Conservation (phyloP, 1,140 invertebrate genomes). For the Neodiprion fabricii region DNA sequence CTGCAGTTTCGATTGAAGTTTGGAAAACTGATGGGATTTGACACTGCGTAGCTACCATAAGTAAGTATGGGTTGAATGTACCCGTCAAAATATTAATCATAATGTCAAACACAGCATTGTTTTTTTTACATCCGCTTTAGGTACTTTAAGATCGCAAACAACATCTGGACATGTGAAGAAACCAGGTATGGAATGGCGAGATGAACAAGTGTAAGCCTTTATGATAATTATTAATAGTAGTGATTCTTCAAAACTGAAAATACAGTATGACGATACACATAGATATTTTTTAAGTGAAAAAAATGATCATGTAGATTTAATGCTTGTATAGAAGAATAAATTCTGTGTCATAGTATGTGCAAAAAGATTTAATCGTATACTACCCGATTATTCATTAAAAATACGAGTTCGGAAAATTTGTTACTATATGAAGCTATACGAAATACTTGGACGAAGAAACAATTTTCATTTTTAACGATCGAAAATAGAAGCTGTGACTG, state of each 20-base stretch:
- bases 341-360: conserved; percentile 50
- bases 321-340: conserved; percentile 54
- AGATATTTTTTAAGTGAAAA: conserved; percentile 56
- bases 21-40: neutral
- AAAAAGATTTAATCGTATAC: neutral
- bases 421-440: no score
- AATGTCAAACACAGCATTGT: neutral
- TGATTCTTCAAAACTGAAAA: conserved; percentile 24
- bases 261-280: conserved; percentile 35
- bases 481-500: no score
- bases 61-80: neutral
- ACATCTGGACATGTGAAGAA: conserved; percentile 30
- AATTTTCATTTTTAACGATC: no score
- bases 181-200: conserved; percentile 36
- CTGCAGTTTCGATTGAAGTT: neutral
- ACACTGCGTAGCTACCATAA: neutral
- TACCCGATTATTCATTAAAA: no score
- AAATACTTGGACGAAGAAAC: no score
- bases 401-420: no score
- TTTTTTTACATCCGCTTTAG: neutral
- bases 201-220: conserved; percentile 40
- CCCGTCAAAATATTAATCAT: neutral
- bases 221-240: conserved; percentile 35
- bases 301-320: conserved; percentile 50
- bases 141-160: neutral